Evolutionary conservation across 2,113 vertebrate genomes (phyloP).

Genomic region (Aix galericulata): DNA sequence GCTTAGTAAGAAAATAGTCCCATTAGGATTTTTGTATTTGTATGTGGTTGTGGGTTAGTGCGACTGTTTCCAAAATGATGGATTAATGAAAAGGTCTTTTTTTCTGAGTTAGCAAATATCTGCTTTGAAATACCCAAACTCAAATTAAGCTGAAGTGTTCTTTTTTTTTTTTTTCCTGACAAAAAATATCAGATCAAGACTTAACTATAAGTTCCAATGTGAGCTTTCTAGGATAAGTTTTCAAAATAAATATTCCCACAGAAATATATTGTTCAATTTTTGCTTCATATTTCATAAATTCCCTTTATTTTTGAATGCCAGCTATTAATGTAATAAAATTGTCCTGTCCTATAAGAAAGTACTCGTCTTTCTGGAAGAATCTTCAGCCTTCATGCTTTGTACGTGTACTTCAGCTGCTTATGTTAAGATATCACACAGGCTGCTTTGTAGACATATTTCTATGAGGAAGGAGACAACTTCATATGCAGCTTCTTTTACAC

Average conservation of each 20-base stretch:
- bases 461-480: slow-evolving; percentile 35
- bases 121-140: slow-evolving; percentile 72
- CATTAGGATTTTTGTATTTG: slow-evolving; percentile 84
- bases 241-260: slow-evolving; percentile 13
- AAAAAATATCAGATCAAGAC: slow-evolving; percentile 36
- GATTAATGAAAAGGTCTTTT: slow-evolving; percentile 78
- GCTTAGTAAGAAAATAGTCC: slow-evolving; percentile 83
- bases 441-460: background rate
- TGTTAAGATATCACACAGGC: background rate
- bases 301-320: slow-evolving; percentile 17
- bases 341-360: slow-evolving; percentile 2
- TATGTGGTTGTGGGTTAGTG: slow-evolving; percentile 73
- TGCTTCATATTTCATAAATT: slow-evolving; percentile 16
- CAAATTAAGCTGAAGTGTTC: slow-evolving; percentile 57
- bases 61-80: slow-evolving; percentile 77
- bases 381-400: background rate
- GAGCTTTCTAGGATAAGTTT: slow-evolving; percentile 39
- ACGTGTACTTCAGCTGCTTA: background rate
- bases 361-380: background rate
- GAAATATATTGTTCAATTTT: background rate
- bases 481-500: slow-evolving; percentile 1
- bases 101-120: slow-evolving; percentile 71
- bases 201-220: slow-evolving; percentile 42
- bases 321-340: slow-evolving; percentile 20
- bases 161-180: background rate